Evolutionary conservation across 1,140 invertebrate genomes (phyloP).

Genomic region (Rhagoletis pomonella): DNA sequence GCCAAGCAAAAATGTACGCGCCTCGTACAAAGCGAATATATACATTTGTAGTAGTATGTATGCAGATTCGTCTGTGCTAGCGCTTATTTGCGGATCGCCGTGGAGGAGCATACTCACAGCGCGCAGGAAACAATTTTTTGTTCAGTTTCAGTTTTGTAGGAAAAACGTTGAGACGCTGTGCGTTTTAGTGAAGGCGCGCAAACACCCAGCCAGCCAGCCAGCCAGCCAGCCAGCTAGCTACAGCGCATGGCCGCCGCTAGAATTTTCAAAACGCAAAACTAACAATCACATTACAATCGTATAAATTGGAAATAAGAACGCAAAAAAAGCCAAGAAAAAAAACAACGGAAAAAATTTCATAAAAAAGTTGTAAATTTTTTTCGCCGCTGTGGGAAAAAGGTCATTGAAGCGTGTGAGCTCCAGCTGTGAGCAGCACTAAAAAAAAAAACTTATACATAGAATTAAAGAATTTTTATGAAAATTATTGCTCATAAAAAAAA

Average conservation of each 20-base stretch:
- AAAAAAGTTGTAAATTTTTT: neutral
- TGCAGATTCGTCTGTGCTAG: neutral
- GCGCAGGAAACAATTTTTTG: conserved; percentile 33
- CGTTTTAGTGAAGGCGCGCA: conserved; percentile 8
- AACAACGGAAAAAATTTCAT: neutral
- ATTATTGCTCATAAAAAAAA: no score
- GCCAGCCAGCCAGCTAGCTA: neutral
- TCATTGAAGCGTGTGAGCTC: neutral
- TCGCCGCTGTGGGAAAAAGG: neutral
- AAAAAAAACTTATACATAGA: neutral
- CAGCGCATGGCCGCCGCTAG: conserved; percentile 12
- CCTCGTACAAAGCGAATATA: neutral
- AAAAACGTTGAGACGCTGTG: conserved; percentile 31
- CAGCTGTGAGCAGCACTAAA: conserved; percentile 3
- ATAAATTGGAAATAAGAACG: neutral
- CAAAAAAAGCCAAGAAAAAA: neutral
- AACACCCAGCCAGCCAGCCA: neutral
- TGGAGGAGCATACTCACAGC: neutral
- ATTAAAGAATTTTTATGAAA: neutral
- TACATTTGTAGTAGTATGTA: neutral
- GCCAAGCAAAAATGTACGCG: neutral
- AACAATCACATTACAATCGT: conserved; percentile 8
- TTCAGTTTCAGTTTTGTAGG: conserved; percentile 38
- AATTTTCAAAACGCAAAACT: conserved; percentile 36
- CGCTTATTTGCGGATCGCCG: neutral